These are phyloP conservation scores for Campoplex capitator DNA, from an alignment of 2,888 invertebrate species.

Conservation along the genomic window DNA sequence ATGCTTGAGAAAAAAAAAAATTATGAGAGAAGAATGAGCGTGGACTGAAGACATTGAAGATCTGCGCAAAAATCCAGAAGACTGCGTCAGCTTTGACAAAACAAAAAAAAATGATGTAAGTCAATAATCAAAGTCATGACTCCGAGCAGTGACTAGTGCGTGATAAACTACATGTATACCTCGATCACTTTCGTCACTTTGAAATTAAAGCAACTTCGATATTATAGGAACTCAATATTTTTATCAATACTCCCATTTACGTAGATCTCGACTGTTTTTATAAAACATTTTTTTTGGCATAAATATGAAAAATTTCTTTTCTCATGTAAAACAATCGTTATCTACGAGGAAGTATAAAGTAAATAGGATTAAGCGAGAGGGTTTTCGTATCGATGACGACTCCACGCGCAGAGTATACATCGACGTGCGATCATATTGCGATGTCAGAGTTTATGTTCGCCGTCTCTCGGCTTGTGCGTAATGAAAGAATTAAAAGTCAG, in stretches of 20 bases:
- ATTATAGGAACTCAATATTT: not conserved
- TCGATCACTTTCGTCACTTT: slow-evolving; percentile 3
- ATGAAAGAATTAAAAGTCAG: slow-evolving; percentile 48
- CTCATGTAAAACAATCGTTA: not conserved
- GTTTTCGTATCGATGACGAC: slow-evolving; percentile 21
- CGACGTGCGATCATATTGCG: slow-evolving; percentile 42
- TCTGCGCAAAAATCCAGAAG: not conserved
- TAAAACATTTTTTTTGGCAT: too few species aligned
- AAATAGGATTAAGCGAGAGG: not conserved
- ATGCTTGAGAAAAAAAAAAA: not conserved
- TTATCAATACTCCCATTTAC: not conserved
- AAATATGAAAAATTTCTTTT: not conserved
- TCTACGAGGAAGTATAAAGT: not conserved
- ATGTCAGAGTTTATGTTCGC: slow-evolving; percentile 6
- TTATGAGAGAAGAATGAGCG: not conserved
- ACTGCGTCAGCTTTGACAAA: not conserved
- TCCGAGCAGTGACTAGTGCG: not conserved
- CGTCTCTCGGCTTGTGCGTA: slow-evolving; percentile 29
- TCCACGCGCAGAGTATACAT: slow-evolving; percentile 54
- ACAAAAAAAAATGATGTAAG: not conserved
- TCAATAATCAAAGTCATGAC: slow-evolving; percentile 7
- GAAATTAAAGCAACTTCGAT: not conserved
- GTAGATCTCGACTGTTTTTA: not conserved
- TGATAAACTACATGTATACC: not conserved
- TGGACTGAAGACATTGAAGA: not conserved